A percentile compares a stretch with the other conserved stretches of the same genome.
Conservation (phyloP, 2,113 vertebrate genomes). For the Urocynchramus pylzowi region DNA sequence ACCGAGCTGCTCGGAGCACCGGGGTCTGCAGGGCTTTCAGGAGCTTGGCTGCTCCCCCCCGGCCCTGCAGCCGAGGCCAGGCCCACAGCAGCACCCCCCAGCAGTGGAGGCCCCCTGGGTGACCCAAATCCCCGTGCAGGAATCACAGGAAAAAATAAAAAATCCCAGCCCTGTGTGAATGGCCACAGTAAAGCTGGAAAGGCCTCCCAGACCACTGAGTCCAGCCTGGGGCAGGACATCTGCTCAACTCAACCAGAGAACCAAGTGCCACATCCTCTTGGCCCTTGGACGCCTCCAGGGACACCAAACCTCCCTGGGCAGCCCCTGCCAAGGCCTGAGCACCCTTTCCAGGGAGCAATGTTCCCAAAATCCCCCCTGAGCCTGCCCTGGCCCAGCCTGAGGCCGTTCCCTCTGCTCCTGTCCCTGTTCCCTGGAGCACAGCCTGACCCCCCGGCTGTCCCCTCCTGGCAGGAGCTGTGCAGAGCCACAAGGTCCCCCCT, state of each 20-base stretch:
- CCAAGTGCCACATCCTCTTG: background rate
- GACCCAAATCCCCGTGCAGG: fast-evolving
- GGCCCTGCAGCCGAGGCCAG: background rate
- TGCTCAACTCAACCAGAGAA: background rate
- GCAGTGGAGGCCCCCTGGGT: fast-evolving
- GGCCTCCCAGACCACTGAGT: background rate
- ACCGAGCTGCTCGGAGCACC: background rate
- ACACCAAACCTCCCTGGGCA: background rate
- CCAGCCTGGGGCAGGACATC: background rate
- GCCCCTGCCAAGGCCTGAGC: fast-evolving
- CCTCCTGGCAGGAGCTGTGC: background rate
- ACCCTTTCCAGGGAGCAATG: fast-evolving
- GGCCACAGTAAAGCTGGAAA: background rate
- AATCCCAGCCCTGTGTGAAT: too few relatives aligned
- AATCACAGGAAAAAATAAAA: too few relatives aligned
- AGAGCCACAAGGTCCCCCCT: background rate
- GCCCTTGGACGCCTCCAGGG: background rate
- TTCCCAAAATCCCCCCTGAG: fast-evolving
- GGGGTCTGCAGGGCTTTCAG: background rate
- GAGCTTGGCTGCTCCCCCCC: background rate
- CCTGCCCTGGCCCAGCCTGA: background rate
- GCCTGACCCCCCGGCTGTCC: fast-evolving
- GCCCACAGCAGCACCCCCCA: background rate
- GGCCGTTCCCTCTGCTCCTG: background rate
- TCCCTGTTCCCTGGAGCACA: background rate